Evolutionary conservation across 2,888 invertebrate genomes (phyloP).

Genomic region (Platycheirus albimanus): DNA sequence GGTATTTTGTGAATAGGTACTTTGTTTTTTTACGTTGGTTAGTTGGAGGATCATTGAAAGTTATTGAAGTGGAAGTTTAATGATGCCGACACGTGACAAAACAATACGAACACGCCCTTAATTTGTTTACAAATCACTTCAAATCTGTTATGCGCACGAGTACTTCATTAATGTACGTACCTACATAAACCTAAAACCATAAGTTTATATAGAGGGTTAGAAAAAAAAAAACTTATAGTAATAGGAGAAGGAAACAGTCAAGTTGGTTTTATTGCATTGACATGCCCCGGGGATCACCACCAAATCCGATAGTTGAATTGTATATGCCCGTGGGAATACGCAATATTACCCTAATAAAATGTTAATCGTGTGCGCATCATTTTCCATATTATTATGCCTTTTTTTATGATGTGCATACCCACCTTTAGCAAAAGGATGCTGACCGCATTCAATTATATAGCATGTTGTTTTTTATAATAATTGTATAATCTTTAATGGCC

Average conservation of each 20-base stretch:
- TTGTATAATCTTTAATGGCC: too few species aligned
- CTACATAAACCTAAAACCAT: slow-evolving; percentile 40
- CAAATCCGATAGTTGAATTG: slow-evolving; percentile 54
- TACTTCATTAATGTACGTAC: slow-evolving; percentile 75
- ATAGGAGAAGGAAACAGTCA: slow-evolving; percentile 59
- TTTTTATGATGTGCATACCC: neutral
- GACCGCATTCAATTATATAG: neutral
- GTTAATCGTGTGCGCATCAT: slow-evolving; percentile 33
- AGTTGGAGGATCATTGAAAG: slow-evolving; percentile 74
- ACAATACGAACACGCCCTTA: slow-evolving; percentile 80
- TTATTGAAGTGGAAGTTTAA: slow-evolving; percentile 79
- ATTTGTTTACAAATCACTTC: slow-evolving; percentile 83
- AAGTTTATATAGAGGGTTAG: slow-evolving; percentile 52
- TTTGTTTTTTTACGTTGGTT: slow-evolving; percentile 36
- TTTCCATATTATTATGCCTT: neutral
- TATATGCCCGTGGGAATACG: slow-evolving; percentile 59
- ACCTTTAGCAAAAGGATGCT: neutral
- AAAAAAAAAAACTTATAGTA: slow-evolving; percentile 12
- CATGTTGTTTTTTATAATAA: too few species aligned
- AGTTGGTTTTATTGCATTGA: slow-evolving; percentile 62
- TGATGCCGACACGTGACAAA: slow-evolving; percentile 80
- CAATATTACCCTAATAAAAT: slow-evolving; percentile 64
- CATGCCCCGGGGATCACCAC: slow-evolving; percentile 57
- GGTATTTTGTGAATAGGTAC: slow-evolving; percentile 9
- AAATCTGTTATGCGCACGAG: slow-evolving; percentile 81